Evolutionary conservation across 1,140 invertebrate species (phyloP), one percentile per base, ranked within the genome.

Genomic region (Drosophila melanica): DNA sequence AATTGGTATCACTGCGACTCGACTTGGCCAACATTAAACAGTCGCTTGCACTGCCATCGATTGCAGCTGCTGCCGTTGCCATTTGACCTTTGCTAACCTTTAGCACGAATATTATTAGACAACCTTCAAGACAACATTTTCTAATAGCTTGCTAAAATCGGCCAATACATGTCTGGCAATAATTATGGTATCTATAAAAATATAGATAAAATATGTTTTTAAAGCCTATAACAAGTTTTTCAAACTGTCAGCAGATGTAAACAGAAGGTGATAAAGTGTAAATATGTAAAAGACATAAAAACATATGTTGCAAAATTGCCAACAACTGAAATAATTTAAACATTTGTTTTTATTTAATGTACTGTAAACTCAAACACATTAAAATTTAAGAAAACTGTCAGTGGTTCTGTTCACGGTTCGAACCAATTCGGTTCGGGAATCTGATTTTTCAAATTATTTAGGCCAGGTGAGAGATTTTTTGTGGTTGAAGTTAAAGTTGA

Each of bases 11-110:
- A 27, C 4, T 35, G 10, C 10, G 27, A 10, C 11, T 20, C 1
- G n/a, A 39, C 51, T 37, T 37, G 9, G 4, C 35, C 27, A 37
- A 9, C 14, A 45, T 45, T 7, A 20, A 41, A 3, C 27, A 41
- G 35, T 42, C 23, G 37, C 18, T 51, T 14, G 12, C 45, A 27
- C 20, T 5, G 12, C 11, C n/a, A 62, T 44, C 8, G 42, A 11
- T 23, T 54, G 39, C 18, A 48, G 67, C 39, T 45, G 57, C 27
- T 54, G 62, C 30, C 47, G 20, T 57, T 57, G 54, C 20, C 54
- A 41, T 67, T 67, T 68, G 39, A 20, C 64, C 37, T 71, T 53
- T 54, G 18, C 55, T 12, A 9, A 41, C 4, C 12, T 18, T 68
- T 45, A 45, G 11, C 11, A 27, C 10, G 9, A 8, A 33, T 65